Evolutionary conservation across 2,797 vertebrate genomes (phyloP).

Genomic region (Catostomus latipinnis): DNA sequence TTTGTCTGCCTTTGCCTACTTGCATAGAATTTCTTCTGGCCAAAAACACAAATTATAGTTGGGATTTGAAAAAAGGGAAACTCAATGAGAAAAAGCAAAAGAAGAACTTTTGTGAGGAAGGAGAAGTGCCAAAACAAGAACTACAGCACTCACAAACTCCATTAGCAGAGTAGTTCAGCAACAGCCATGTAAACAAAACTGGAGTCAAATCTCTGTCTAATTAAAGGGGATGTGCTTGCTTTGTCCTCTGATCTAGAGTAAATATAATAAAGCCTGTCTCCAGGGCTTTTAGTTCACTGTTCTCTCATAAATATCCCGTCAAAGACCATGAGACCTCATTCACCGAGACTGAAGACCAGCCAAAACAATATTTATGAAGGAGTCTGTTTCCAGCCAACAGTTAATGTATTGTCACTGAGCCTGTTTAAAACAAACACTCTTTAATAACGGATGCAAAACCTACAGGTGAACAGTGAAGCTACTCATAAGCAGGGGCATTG

Average conservation of each 20-base stretch:
- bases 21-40: too few species aligned
- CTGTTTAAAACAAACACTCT: constrained; percentile 2
- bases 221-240: constrained; percentile 18
- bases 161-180: constrained; percentile 7
- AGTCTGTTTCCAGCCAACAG: constrained; percentile 5
- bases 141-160: not conserved
- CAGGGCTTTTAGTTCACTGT: constrained; percentile 26
- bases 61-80: not conserved
- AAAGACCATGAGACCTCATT: constrained; percentile 9
- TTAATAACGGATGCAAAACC: not conserved
- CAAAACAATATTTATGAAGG: constrained; percentile 8
- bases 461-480: not conserved
- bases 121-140: not conserved
- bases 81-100: not conserved
- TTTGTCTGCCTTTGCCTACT: too few species aligned
- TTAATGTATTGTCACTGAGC: not conserved
- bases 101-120: constrained; percentile 1
- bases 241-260: constrained; percentile 14
- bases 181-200: constrained; percentile 14
- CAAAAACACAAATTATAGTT: not conserved
- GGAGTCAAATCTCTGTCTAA: constrained; percentile 30
- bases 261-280: constrained; percentile 3
- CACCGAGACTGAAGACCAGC: constrained; percentile 18
- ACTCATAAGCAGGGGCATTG: constrained; percentile 25
- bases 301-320: constrained; percentile 27